Evolutionary conservation across 2,797 vertebrate genomes (phyloP).

Genomic region (Sebastes hubbsi): DNA sequence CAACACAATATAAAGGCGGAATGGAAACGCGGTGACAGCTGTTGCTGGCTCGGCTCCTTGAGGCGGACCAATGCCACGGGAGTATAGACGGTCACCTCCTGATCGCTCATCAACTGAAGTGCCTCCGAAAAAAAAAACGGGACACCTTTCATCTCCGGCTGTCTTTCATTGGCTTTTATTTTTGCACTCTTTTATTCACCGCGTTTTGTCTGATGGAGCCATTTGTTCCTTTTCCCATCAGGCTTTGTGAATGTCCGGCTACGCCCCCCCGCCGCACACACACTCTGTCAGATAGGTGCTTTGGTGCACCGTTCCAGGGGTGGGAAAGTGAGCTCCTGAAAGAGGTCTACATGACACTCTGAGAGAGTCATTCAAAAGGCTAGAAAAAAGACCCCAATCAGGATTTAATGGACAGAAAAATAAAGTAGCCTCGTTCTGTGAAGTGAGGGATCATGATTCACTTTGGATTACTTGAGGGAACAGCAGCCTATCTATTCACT

Average conservation of each 20-base stretch:
- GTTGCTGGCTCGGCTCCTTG: constrained; percentile 60
- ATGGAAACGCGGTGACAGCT: constrained; percentile 62
- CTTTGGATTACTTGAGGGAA: constrained; percentile 53
- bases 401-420: constrained; percentile 60
- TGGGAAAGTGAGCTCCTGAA: constrained; percentile 58
- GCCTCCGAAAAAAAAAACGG: constrained; percentile 15
- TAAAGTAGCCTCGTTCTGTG: constrained; percentile 52
- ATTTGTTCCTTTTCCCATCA: constrained; percentile 60
- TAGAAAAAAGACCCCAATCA: constrained; percentile 48
- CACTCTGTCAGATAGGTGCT: constrained; percentile 32
- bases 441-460: constrained; percentile 58
- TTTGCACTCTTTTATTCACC: constrained; percentile 48
- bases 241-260: constrained; percentile 55
- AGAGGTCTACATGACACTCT: constrained; percentile 40
- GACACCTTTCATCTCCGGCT: constrained; percentile 50
- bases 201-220: constrained; percentile 69
- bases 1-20: constrained; percentile 60
- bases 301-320: constrained; percentile 33
- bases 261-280: neutral
- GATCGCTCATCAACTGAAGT: constrained; percentile 72
- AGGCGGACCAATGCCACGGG: constrained; percentile 33
- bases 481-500: constrained; percentile 46
- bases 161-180: constrained; percentile 65
- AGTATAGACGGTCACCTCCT: constrained; percentile 58
- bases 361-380: constrained; percentile 48